Conservation (phyloP, 2,113 vertebrate genomes). For the Ammodytes dubius region DNA sequence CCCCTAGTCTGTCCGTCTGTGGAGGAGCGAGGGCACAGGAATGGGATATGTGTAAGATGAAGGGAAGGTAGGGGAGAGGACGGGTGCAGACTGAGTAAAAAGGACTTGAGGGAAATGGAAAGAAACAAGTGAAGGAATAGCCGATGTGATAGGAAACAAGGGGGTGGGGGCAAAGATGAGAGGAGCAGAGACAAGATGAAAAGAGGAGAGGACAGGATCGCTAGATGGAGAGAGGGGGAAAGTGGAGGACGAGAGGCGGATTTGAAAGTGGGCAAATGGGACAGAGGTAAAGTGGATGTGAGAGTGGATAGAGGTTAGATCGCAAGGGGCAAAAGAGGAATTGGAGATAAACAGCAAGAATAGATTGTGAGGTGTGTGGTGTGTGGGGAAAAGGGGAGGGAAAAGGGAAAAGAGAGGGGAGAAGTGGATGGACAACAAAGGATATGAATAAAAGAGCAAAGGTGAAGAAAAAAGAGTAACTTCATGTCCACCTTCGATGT, state of each 20-base stretch:
- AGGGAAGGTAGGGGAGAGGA: conserved; percentile 1
- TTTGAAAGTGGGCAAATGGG: conserved; percentile 28
- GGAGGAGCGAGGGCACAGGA: conserved; percentile 14
- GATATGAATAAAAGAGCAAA: background rate
- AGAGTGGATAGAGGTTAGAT: conserved; percentile 36
- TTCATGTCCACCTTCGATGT: conserved; percentile 10
- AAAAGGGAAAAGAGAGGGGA: conserved; percentile 9
- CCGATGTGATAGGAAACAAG: conserved; percentile 20
- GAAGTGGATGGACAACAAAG: conserved; percentile 14
- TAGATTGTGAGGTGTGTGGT: conserved; percentile 16
- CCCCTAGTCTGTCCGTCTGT: conserved; percentile 32
- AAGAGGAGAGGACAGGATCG: conserved; percentile 35
- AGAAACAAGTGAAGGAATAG: conserved; percentile 46
- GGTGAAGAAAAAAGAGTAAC: conserved; percentile 3
- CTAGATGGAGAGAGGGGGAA: conserved; percentile 23
- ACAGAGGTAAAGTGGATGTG: conserved; percentile 32
- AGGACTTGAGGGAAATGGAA: background rate
- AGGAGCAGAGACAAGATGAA: conserved; percentile 44
- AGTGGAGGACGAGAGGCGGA: conserved; percentile 29
- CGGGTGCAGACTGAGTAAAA: conserved; percentile 9
- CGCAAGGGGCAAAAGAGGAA: conserved; percentile 33
- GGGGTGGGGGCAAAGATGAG: conserved; percentile 44
- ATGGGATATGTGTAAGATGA: conserved; percentile 19
- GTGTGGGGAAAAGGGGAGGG: conserved; percentile 1
- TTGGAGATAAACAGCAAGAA: conserved; percentile 47